A percentile compares a stretch with the other conserved stretches of the same genome.
Evolutionary conservation across 2,797 vertebrate species (phyloP).

Genomic region (Babyrousa celebensis): DNA sequence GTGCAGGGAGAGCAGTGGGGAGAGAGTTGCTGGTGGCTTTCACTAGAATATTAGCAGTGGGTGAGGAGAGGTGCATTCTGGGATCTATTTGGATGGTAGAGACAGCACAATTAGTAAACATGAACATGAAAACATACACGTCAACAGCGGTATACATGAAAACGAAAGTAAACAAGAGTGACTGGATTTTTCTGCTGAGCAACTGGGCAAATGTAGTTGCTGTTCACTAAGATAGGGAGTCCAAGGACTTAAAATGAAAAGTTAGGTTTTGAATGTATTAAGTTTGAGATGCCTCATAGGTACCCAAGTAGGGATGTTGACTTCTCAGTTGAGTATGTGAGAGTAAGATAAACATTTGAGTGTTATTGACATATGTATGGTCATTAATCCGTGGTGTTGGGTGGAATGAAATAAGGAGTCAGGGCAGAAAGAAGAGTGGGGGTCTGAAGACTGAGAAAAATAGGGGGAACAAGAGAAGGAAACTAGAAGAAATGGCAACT

Average conservation of each 20-base stretch:
- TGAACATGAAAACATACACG: no score
- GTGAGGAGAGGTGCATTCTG: no score
- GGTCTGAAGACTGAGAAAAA: background rate
- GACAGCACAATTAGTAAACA: background rate
- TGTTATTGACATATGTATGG: background rate
- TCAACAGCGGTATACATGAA: background rate
- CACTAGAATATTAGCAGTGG: background rate
- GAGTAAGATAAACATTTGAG: background rate
- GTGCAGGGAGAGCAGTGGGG: background rate
- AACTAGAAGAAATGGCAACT: background rate
- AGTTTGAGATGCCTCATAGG: background rate
- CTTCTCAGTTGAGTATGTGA: background rate
- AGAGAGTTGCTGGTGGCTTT: background rate
- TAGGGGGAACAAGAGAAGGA: background rate
- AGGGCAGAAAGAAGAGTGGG: background rate
- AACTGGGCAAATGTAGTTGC: background rate
- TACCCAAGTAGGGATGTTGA: background rate
- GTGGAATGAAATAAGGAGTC: background rate
- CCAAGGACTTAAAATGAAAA: background rate
- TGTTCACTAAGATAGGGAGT: background rate
- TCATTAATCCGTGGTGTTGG: background rate
- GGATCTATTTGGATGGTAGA: background rate
- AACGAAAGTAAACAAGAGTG: background rate
- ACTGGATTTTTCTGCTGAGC: constrained; percentile 6
- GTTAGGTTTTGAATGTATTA: background rate